Conservation (phyloP, 2,888 invertebrate species). For the Pseudolycoriella hygida region DNA sequence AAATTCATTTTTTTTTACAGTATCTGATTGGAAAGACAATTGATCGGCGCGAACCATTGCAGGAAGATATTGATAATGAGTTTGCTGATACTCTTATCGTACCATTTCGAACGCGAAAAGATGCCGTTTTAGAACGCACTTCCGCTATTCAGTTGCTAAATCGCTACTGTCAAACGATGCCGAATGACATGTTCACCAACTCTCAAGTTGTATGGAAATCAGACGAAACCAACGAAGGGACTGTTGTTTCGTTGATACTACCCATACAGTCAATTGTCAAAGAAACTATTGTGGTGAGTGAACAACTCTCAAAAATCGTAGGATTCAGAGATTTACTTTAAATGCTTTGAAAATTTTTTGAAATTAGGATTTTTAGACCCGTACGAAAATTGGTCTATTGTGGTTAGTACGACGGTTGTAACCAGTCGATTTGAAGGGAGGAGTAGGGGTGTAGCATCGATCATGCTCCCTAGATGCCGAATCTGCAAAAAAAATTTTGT, state of each 20-base stretch:
- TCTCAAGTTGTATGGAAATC: conserved; percentile 29
- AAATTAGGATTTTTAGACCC: too few species aligned
- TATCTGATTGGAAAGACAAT: conserved; percentile 38
- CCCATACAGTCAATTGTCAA: conserved; percentile 65
- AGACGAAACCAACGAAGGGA: conserved; percentile 8
- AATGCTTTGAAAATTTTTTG: too few species aligned
- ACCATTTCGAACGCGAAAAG: conserved; percentile 17
- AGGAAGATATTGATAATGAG: conserved; percentile 32
- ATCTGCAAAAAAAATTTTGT: too few species aligned
- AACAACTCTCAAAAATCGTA: too few species aligned
- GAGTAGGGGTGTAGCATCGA: too few species aligned
- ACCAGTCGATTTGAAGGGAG: too few species aligned
- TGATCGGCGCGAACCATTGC: conserved; percentile 33
- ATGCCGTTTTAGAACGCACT: conserved; percentile 17
- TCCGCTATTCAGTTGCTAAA: conserved; percentile 36
- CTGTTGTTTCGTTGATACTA: conserved; percentile 40
- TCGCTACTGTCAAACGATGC: conserved; percentile 63
- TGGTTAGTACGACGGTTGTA: neutral
- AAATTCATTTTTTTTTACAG: conserved; percentile 26
- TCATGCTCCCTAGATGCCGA: too few species aligned
- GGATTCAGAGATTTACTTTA: too few species aligned
- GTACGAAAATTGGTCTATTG: conserved; percentile 8
- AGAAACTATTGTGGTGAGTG: conserved; percentile 44
- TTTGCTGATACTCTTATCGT: conserved; percentile 29
- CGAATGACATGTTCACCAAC: conserved; percentile 60